Evolutionary conservation across 1,140 invertebrate species (phyloP).

Genomic region (Cotesia glomerata): DNA sequence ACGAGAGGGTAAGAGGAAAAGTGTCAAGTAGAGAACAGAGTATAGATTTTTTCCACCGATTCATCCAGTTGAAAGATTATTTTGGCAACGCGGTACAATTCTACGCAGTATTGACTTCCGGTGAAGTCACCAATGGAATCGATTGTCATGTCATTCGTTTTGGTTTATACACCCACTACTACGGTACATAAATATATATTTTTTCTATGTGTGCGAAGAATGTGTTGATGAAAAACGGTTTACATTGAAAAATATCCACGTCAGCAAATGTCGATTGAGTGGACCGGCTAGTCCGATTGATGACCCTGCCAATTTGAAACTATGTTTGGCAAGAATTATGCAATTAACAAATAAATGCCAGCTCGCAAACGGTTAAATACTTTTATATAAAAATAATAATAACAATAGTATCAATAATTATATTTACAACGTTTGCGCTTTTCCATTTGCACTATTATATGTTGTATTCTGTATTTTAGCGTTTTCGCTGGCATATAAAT

Average conservation of each 20-base stretch:
- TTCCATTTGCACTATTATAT: not conserved
- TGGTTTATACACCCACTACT: no score
- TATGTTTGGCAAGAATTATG: slow-evolving; percentile 55
- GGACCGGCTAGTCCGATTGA: slow-evolving; percentile 41
- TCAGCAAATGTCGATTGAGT: slow-evolving; percentile 10
- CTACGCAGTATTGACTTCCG: slow-evolving; percentile 3
- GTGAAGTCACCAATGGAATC: not conserved
- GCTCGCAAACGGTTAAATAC: slow-evolving; percentile 45
- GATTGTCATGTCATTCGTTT: no score
- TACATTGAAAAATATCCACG: not conserved
- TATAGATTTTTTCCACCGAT: not conserved
- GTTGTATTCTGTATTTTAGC: not conserved
- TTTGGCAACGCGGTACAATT: not conserved
- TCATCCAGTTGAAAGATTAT: not conserved
- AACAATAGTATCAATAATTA: not conserved
- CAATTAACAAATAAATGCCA: slow-evolving; percentile 58
- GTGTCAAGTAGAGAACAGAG: not conserved
- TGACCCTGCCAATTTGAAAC: slow-evolving; percentile 52
- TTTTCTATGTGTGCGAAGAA: no score
- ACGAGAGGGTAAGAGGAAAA: not conserved
- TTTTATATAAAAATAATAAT: slow-evolving; percentile 3
- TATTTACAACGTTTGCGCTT: not conserved
- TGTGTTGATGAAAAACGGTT: no score
- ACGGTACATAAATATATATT: no score
- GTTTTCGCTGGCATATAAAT: not conserved